These are phyloP conservation scores for Triplophysa tibetana DNA, from an alignment of 2,113 vertebrate genomes.

Conservation along the genomic window DNA sequence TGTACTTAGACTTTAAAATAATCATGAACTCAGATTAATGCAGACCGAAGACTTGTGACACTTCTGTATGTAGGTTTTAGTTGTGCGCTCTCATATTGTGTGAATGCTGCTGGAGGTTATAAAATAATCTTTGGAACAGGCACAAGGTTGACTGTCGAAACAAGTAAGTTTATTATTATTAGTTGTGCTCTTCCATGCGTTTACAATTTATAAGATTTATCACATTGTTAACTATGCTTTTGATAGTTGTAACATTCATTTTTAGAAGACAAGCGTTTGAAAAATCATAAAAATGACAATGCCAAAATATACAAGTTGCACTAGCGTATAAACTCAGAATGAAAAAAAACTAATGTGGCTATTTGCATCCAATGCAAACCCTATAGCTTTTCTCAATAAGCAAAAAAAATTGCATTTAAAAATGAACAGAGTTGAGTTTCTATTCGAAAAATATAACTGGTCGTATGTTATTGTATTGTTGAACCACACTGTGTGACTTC, in stretches of 20 bases:
- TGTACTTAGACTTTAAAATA: not conserved
- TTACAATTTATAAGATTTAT: not conserved
- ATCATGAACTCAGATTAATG: not conserved
- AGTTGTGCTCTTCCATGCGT: not conserved
- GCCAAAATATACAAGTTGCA: no score
- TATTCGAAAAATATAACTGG: not conserved
- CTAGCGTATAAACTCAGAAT: no score
- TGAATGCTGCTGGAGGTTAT: conserved; percentile 46
- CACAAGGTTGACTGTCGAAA: conserved; percentile 40
- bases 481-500: conserved; percentile 45
- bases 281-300: not conserved
- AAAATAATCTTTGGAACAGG: conserved; percentile 51
- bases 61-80: conserved; percentile 1
- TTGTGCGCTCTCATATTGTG: conserved; percentile 39
- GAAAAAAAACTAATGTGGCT: no score
- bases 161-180: conserved; percentile 47
- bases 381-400: no score
- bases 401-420: no score
- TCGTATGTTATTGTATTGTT: conserved; percentile 39
- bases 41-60: not conserved
- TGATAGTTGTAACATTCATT: not conserved
- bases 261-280: not conserved
- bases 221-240: not conserved
- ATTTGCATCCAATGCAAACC: no score
- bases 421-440: no score